These are phyloP conservation scores for Oceanites oceanicus DNA, from an alignment of 2,113 vertebrate species.

Conservation along the genomic window DNA sequence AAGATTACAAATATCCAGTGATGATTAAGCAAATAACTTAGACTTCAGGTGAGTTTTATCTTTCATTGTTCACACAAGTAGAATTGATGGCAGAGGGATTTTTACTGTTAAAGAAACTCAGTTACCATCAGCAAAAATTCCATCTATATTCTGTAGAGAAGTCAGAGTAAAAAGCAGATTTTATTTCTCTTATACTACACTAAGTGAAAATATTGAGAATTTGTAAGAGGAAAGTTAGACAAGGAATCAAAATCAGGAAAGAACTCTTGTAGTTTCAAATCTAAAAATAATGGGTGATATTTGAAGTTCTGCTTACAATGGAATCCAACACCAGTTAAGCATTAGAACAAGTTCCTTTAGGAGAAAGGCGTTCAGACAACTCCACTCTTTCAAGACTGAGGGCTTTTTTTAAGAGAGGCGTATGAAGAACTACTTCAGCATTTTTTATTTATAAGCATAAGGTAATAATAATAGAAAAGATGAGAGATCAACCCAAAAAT, in stretches of 20 bases:
- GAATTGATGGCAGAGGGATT: not conserved
- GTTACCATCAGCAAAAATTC: not conserved
- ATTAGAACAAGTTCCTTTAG: not conserved
- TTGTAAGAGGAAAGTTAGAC: not conserved
- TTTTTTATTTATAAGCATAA: not conserved
- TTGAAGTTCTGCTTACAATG: not conserved
- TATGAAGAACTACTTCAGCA: not conserved
- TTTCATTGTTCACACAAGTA: not conserved
- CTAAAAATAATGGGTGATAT: not conserved
- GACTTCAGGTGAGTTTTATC: not conserved
- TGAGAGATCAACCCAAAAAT: not conserved
- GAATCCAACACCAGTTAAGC: not conserved
- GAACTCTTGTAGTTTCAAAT: not conserved
- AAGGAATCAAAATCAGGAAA: not conserved
- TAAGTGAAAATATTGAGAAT: not conserved
- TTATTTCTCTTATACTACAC: not conserved
- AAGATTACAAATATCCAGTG: not conserved
- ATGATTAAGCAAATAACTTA: not conserved
- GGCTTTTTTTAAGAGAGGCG: not conserved
- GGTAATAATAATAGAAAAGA: not conserved
- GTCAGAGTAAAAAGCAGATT: not conserved
- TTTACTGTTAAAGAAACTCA: not conserved
- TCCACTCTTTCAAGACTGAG: not conserved
- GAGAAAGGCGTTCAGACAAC: not conserved
- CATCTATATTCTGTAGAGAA: not conserved